These are phyloP conservation scores for Gymnoscopelus microlampas DNA, from an alignment of 2,797 vertebrate genomes.

Conservation along the genomic window DNA sequence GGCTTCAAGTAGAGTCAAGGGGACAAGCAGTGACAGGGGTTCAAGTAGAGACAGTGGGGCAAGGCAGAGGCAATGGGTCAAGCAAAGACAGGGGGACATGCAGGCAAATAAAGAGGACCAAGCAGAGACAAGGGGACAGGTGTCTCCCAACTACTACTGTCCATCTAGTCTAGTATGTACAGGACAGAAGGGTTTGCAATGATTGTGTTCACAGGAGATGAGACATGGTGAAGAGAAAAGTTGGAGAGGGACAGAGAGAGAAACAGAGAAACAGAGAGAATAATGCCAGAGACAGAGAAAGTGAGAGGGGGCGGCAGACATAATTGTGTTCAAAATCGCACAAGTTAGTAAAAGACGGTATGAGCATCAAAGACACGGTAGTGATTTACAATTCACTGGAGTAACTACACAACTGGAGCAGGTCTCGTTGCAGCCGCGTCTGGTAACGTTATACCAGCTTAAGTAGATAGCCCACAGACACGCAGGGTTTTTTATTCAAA, in stretches of 20 bases:
- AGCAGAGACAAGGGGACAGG: no score
- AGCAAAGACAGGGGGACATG: no score
- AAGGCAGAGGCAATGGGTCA: no score
- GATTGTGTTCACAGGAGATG: slow-evolving; percentile 67
- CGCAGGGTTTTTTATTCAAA: slow-evolving; percentile 52
- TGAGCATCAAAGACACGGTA: slow-evolving; percentile 58
- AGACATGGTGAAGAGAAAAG: slow-evolving; percentile 66
- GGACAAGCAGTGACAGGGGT: no score
- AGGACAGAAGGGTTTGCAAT: slow-evolving; percentile 61
- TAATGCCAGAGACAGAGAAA: no score
- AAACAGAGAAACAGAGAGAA: slow-evolving; percentile 28
- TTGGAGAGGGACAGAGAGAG: slow-evolving; percentile 46
- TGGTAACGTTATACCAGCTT: slow-evolving; percentile 32
- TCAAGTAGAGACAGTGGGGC: no score
- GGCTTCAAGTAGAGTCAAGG: no score
- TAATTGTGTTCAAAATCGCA: no score
- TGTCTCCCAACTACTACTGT: background rate
- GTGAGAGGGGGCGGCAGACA: no score
- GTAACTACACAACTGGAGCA: slow-evolving; percentile 28
- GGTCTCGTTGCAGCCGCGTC: slow-evolving; percentile 12
- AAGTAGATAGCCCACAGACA: slow-evolving; percentile 42
- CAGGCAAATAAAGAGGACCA: no score
- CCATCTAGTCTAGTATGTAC: background rate
- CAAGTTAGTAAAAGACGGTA: slow-evolving; percentile 12
- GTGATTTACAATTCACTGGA: slow-evolving; percentile 66